Evolutionary conservation across 2,888 invertebrate species (phyloP).

Genomic region (Trachelus iudaicus): DNA sequence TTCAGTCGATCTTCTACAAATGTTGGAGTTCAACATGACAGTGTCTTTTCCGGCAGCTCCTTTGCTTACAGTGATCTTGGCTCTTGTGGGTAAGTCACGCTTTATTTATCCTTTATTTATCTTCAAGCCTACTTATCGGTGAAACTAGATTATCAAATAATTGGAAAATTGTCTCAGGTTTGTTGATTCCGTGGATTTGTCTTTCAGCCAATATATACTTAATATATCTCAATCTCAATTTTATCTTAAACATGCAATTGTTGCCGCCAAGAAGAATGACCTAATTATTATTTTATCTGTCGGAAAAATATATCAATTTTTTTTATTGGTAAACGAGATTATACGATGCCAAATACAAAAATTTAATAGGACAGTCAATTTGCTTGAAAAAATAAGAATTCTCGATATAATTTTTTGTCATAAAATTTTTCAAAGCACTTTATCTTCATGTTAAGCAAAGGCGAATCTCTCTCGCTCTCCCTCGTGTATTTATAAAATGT

Average conservation of each 20-base stretch:
- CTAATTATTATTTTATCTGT: background rate
- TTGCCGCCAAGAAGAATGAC: background rate
- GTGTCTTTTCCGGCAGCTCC: constrained; percentile 97
- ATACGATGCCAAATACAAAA: background rate
- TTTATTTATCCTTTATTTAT: background rate
- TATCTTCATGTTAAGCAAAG: too few species aligned
- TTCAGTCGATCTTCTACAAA: constrained; percentile 96
- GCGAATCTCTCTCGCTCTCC: too few species aligned
- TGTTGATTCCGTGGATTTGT: background rate
- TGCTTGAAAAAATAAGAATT: too few species aligned
- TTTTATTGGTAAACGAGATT: background rate
- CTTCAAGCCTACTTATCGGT: background rate
- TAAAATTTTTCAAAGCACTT: too few species aligned
- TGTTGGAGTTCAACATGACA: constrained; percentile 96
- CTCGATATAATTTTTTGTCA: too few species aligned
- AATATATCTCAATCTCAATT: background rate
- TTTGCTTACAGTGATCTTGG: constrained; percentile 95
- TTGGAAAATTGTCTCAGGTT: background rate
- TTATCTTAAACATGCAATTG: background rate
- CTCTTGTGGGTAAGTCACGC: constrained; percentile 92
- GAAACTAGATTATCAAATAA: background rate
- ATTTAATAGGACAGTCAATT: too few species aligned
- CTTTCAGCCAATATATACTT: background rate
- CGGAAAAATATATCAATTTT: background rate
- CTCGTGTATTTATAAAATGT: too few species aligned